Conservation (phyloP, 2,113 vertebrate genomes). For the Pelvicachromis taeniatus region DNA sequence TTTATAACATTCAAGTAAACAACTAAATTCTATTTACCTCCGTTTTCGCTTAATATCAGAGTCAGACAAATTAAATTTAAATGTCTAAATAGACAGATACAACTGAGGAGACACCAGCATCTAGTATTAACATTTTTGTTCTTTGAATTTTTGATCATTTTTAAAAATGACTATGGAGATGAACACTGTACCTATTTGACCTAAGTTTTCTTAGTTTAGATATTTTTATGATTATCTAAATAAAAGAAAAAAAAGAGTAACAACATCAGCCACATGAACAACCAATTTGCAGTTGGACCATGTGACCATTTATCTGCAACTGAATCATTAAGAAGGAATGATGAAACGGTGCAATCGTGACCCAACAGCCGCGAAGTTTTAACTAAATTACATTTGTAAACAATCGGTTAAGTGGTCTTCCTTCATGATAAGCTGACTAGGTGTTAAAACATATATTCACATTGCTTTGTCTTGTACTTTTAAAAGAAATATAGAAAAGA, state of each 20-base stretch:
- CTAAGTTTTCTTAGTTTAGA: background rate
- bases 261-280: background rate
- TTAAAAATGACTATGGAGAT: background rate
- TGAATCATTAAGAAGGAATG: no score
- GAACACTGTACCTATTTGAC: background rate
- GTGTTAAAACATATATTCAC: background rate
- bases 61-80: background rate
- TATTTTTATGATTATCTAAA: background rate
- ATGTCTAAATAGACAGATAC: background rate
- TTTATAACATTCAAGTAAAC: background rate
- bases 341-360: no score
- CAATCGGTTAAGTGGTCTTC: no score
- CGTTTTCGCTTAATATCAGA: background rate
- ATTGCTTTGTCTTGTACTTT: background rate
- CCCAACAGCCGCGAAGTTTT: no score
- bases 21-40: no score
- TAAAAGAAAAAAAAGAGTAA: background rate
- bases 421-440: background rate
- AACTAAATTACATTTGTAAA: no score
- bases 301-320: no score
- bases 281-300: background rate
- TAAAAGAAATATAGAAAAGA: background rate
- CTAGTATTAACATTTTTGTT: background rate
- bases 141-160: background rate
- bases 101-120: background rate